phyloP scores from a whole-genome alignment of 2,888 invertebrate genomes.

The Pecten maximus region DNA sequence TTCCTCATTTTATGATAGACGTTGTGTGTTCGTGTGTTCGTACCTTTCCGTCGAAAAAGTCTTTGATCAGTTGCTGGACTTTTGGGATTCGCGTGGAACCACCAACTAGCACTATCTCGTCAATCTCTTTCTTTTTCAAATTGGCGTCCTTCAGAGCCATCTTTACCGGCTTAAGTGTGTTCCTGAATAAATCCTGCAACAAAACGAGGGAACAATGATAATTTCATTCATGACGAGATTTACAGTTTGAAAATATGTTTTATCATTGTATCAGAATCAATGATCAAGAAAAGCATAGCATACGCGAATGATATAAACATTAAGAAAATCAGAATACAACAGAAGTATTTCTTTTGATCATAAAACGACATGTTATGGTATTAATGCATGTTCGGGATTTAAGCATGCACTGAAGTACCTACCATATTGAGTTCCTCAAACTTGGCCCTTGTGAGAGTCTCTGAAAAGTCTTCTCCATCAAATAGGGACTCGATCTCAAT shows the following conservation, averaged over 20 bases:
- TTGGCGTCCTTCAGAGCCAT: constrained; percentile 98
- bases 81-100: constrained; percentile 99
- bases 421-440: constrained; percentile 99
- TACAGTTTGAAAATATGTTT: not conserved
- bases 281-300: too few species aligned
- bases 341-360: too few species aligned
- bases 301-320: too few species aligned
- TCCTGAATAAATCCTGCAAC: constrained; percentile 86
- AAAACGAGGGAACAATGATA: not conserved
- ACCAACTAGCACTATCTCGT: constrained; percentile 99
- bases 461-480: constrained; percentile 98
- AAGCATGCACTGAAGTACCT: constrained; percentile 57
- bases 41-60: constrained; percentile 93
- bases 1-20: too few species aligned
- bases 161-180: constrained; percentile 96
- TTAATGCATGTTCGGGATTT: too few species aligned
- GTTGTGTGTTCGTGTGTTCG: too few species aligned
- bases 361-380: too few species aligned
- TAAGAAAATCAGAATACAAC: too few species aligned
- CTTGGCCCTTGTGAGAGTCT: constrained; percentile 98
- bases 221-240: not conserved
- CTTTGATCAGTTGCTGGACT: constrained; percentile 87
- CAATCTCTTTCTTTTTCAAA: constrained; percentile 98
- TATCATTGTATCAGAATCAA: too few species aligned
- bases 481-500: constrained; percentile 99